Evolutionary conservation across 35 echinoderm and acorn worm species (phyloP).

Genomic region (Stichopus chloronotus): DNA sequence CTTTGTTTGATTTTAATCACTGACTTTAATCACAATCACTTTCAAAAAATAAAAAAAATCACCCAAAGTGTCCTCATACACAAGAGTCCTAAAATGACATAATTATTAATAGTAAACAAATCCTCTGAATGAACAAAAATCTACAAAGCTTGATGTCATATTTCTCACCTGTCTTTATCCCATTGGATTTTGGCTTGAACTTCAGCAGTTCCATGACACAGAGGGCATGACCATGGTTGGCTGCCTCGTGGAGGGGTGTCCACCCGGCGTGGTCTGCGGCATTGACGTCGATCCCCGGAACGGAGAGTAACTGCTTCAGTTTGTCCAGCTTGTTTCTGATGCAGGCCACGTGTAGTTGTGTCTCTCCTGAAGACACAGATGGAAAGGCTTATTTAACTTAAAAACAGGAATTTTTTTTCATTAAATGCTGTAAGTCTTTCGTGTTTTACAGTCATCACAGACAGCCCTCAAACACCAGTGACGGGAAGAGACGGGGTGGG

Average conservation of each 20-base stretch:
- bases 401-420: background rate
- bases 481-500: background rate
- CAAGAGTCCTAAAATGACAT: too few relatives aligned
- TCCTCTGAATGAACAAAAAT: too few relatives aligned
- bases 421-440: background rate
- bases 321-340: slow-evolving; percentile 76
- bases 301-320: slow-evolving; percentile 69
- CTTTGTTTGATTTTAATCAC: too few relatives aligned
- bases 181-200: slow-evolving; percentile 53
- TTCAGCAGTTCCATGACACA: slow-evolving; percentile 84
- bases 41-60: too few relatives aligned
- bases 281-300: slow-evolving; percentile 84
- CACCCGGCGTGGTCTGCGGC: slow-evolving; percentile 77
- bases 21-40: too few relatives aligned
- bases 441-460: background rate
- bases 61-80: too few relatives aligned
- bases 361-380: slow-evolving; percentile 68
- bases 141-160: background rate
- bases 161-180: background rate
- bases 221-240: slow-evolving; percentile 74
- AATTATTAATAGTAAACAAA: too few relatives aligned
- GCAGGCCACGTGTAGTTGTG: slow-evolving; percentile 79
- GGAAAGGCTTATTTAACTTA: background rate
- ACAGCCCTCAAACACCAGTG: too few relatives aligned
- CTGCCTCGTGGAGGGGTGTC: slow-evolving; percentile 94